phyloP scores from a whole-genome alignment of 2,888 invertebrate genomes.

The Melitaea athalia region DNA sequence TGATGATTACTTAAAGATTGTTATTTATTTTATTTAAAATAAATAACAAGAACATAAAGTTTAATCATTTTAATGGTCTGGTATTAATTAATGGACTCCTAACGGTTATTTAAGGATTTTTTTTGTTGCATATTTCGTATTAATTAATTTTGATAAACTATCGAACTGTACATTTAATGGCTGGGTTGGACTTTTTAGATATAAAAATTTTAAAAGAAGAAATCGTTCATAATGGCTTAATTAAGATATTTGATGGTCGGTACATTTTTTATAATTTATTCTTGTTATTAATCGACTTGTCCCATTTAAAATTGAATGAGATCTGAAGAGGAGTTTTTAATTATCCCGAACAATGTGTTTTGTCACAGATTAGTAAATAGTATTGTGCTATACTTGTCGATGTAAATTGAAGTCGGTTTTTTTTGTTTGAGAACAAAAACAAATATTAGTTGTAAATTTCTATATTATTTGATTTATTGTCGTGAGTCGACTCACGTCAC shows the following conservation, averaged over 20 bases:
- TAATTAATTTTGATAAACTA: constrained; percentile 3
- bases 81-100: constrained; percentile 15
- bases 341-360: too few species aligned
- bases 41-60: neutral
- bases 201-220: neutral
- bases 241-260: neutral
- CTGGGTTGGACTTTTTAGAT: neutral
- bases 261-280: neutral
- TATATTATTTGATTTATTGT: neutral
- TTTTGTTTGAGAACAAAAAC: too few species aligned
- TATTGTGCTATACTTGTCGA: too few species aligned
- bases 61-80: constrained; percentile 9
- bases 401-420: too few species aligned
- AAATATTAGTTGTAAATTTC: neutral
- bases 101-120: constrained; percentile 17
- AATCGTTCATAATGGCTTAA: neutral
- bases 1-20: neutral
- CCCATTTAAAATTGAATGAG: too few species aligned
- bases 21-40: too few species aligned
- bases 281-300: too few species aligned
- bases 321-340: too few species aligned
- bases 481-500: constrained; percentile 18
- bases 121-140: neutral
- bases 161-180: constrained; percentile 1
- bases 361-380: too few species aligned